Base-by-base conservation (phyloP, 2,888 invertebrate species). In the Fragum whitleyi region DNA sequence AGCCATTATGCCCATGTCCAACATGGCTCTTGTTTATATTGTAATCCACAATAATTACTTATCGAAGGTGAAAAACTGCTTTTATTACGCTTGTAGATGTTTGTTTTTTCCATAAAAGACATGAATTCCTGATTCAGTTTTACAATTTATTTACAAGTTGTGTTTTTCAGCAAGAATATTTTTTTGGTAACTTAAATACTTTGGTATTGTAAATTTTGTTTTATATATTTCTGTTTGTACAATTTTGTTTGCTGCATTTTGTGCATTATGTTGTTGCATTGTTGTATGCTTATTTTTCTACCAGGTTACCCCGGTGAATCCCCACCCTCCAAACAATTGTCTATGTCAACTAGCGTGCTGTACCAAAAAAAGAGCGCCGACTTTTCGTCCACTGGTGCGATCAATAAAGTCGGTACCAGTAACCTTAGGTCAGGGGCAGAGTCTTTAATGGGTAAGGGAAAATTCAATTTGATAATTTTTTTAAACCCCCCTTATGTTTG, bases 351-450 rank as follows among this genome's bases (percentile, higher is more conserved):
- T 62, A 90, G 91, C 74, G 91, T 88, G 65, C 86, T 92, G 72
- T 91, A 90, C 87, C 87, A 89, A 82, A 91, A 90, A 88, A 86
- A 90, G 85, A 90, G 86, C 74, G 81, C 89, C 23, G 91, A 92
- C 67, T 89, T 90, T 78, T 87, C 90, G 21, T 91, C 91, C 7
- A 81, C 89, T 62, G 89, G 89, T 61, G 85, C 85, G 75, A 87
- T 91, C 51, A 86, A 77, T 78, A 83, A 82, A 68, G 81, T 83
- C 39, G 85, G 85, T 72, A 72, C 87, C 69, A 74, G 74, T 9
- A 70, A 74, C 74, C 73, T 78, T 47, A 72, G 77, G 59, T 79
- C 81, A 19, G 91, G 91, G 70, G 89, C 91, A 23, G 90, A 90
- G 69, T 91, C 91, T 23, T 79, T 90, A 74, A 87, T 90, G 83